phyloP scores from a whole-genome alignment of 2,888 invertebrate species.

The Polymixis lichenea region DNA sequence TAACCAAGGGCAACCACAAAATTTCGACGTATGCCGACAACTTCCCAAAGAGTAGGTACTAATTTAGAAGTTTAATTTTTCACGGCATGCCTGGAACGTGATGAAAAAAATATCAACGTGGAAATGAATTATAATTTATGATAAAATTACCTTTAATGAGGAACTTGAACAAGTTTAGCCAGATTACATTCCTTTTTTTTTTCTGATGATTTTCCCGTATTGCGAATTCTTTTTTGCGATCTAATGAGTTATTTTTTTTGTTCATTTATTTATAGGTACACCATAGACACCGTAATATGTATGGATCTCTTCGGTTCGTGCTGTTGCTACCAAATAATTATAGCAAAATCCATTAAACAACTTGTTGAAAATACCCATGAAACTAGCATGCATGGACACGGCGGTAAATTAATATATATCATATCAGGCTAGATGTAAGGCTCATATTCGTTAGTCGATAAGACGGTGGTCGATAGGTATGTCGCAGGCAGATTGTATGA shows the following conservation, averaged over 20 bases:
- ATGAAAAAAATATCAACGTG: too few relatives aligned
- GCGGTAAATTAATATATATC: conserved; percentile 61
- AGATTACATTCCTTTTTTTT: neutral
- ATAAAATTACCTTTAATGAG: neutral
- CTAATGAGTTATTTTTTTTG: too few relatives aligned
- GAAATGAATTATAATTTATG: too few relatives aligned
- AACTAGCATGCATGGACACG: conserved; percentile 62
- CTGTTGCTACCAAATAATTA: conserved; percentile 81
- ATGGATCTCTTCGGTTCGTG: conserved; percentile 83
- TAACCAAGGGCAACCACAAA: too few relatives aligned
- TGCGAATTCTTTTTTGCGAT: neutral
- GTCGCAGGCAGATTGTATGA: too few relatives aligned
- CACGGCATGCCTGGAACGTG: too few relatives aligned
- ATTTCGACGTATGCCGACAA: too few relatives aligned
- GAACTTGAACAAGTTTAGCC: neutral
- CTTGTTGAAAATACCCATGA: conserved; percentile 73
- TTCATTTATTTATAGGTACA: conserved; percentile 69
- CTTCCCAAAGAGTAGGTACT: too few relatives aligned
- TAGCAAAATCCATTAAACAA: conserved; percentile 82
- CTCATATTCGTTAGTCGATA: too few relatives aligned
- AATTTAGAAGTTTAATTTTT: too few relatives aligned
- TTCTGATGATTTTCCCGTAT: too few relatives aligned
- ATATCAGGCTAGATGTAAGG: neutral
- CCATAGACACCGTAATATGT: conserved; percentile 76
- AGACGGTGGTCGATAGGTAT: too few relatives aligned